Evolutionary conservation across 2,888 invertebrate species (phyloP).

Genomic region (Nowickia ferox): DNA sequence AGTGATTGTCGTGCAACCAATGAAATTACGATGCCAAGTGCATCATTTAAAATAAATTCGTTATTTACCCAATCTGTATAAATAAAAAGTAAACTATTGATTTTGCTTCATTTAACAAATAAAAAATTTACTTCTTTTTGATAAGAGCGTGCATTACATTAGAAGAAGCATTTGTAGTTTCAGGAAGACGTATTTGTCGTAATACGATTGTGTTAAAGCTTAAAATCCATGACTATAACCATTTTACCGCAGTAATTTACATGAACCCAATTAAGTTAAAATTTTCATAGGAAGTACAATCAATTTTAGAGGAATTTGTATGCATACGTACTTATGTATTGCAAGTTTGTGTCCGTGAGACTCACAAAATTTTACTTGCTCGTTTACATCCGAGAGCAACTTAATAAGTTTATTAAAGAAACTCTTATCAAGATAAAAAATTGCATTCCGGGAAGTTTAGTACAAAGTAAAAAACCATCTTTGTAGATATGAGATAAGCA

Average conservation of each 20-base stretch:
- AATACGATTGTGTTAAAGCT: slow-evolving; percentile 34
- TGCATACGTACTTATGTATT: not conserved
- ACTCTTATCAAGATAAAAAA: not conserved
- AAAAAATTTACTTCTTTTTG: slow-evolving; percentile 2
- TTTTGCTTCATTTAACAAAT: slow-evolving; percentile 22
- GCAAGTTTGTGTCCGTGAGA: not conserved
- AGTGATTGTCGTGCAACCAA: not conserved
- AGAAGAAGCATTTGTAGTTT: not conserved
- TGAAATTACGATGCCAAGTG: not conserved
- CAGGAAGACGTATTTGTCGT: not conserved
- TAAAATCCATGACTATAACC: slow-evolving; percentile 63
- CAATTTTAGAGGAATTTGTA: not conserved
- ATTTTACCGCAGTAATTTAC: slow-evolving; percentile 71
- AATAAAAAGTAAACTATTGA: not conserved
- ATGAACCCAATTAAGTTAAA: slow-evolving; percentile 70
- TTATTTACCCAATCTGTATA: not conserved
- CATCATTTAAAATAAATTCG: not conserved
- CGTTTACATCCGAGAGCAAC: not conserved
- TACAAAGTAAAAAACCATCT: too few species aligned
- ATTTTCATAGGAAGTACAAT: slow-evolving; percentile 51
- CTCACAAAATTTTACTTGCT: not conserved
- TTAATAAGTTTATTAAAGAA: not conserved
- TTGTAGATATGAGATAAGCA: too few species aligned
- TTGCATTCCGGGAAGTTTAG: too few species aligned
- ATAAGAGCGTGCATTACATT: not conserved